A percentile compares a stretch with the other conserved stretches of the same genome.
Evolutionary conservation across 1,140 invertebrate species (phyloP).

Genomic region (Hydropsyche tenuis): DNA sequence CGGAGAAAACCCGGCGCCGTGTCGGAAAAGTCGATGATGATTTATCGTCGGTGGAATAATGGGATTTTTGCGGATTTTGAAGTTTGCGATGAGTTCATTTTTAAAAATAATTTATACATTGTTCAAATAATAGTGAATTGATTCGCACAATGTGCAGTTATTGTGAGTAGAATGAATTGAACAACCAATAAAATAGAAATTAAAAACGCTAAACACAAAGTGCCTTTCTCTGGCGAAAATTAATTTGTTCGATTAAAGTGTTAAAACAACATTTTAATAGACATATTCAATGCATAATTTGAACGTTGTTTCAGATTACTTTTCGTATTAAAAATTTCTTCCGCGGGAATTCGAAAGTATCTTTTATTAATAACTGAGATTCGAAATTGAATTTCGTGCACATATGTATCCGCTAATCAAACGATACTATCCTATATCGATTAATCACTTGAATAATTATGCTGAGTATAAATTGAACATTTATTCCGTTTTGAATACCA

Average conservation of each 20-base stretch:
- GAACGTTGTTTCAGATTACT: too few species aligned
- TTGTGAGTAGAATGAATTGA: too few species aligned
- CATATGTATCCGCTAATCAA: neutral
- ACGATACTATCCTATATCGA: neutral
- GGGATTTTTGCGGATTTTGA: neutral
- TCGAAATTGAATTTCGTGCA: neutral
- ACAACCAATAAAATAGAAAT: too few species aligned
- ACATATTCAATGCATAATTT: too few species aligned
- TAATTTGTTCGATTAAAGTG: too few species aligned
- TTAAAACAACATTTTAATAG: too few species aligned
- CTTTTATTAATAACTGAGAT: neutral
- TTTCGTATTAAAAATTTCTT: conserved; percentile 3
- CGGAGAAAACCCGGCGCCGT: neutral
- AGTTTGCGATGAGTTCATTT: neutral
- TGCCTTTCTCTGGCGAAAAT: too few species aligned
- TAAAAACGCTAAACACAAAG: too few species aligned
- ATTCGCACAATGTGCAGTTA: too few species aligned
- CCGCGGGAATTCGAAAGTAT: neutral
- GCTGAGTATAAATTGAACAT: neutral
- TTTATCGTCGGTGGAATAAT: neutral
- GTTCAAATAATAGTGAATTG: too few species aligned
- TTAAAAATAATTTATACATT: too few species aligned
- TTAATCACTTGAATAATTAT: neutral
- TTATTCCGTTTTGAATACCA: neutral
- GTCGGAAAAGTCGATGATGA: neutral